Evolutionary conservation across 23 tunicate species (phyloP).

Genomic region (Trididemnum miniatum): DNA sequence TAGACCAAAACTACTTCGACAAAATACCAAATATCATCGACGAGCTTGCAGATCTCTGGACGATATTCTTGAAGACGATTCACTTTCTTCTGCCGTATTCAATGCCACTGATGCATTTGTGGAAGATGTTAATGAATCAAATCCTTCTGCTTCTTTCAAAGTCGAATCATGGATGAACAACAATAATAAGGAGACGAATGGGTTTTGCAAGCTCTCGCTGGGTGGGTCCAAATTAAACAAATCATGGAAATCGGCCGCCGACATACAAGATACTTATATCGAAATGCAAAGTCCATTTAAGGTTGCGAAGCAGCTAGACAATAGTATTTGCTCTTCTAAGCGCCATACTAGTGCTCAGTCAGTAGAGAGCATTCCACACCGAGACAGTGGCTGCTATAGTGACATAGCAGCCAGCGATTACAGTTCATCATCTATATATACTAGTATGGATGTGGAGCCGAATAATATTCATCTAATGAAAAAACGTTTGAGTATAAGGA

Average conservation of each 20-base stretch:
- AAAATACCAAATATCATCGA: not conserved
- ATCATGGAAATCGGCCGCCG: constrained; percentile 21
- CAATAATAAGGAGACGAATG: not conserved
- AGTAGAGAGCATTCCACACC: not conserved
- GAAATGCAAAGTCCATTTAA: not conserved
- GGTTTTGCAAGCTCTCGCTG: not conserved
- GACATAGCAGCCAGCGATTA: not conserved
- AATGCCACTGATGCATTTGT: not conserved
- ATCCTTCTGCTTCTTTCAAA: not conserved
- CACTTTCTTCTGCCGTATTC: not conserved
- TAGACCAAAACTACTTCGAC: not conserved
- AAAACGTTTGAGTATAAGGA: not conserved
- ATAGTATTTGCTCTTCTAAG: not conserved
- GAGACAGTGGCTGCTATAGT: constrained; percentile 7
- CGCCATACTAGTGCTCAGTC: not conserved
- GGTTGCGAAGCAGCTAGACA: too few species aligned
- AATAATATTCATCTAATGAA: not conserved
- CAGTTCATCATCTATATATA: constrained; percentile 27
- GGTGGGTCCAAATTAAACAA: not conserved
- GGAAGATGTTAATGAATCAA: not conserved
- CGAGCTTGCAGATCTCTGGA: constrained; percentile 66
- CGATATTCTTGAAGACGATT: constrained; percentile 44
- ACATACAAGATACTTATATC: constrained; percentile 40
- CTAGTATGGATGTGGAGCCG: constrained; percentile 36
- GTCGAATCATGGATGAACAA: not conserved